A percentile compares a stretch with the other conserved stretches of the same genome.
These are phyloP conservation scores for Porites australiensis DNA, from an alignment of 64 coral and sea anemone genomes.

Conservation along the genomic window DNA sequence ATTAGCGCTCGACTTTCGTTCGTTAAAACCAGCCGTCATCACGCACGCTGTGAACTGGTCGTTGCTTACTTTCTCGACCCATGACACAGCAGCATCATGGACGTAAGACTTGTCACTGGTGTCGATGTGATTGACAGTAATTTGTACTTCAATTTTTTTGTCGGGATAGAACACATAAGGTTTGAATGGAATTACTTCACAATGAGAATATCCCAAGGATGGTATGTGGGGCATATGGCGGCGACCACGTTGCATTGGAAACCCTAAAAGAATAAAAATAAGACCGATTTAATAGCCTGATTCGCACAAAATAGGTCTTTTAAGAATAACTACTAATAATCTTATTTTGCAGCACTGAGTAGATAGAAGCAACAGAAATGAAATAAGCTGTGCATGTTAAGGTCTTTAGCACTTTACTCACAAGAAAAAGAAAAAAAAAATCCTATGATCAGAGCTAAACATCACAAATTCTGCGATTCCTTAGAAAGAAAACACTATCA, in stretches of 20 bases:
- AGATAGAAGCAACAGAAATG: too few relatives aligned
- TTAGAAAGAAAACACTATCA: too few relatives aligned
- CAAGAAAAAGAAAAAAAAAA: too few relatives aligned
- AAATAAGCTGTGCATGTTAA: too few relatives aligned
- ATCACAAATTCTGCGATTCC: too few relatives aligned
- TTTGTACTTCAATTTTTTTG: slow-evolving; percentile 64
- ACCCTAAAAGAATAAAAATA: slow-evolving; percentile 4
- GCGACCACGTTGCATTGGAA: slow-evolving; percentile 47
- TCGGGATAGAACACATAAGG: slow-evolving; percentile 68
- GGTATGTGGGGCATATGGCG: not conserved
- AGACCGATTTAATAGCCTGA: not conserved
- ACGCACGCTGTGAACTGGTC: slow-evolving; percentile 67
- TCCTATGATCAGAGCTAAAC: too few relatives aligned
- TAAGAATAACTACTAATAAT: too few relatives aligned
- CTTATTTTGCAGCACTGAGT: too few relatives aligned
- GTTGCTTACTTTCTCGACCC: slow-evolving; percentile 66
- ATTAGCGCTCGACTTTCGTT: not conserved
- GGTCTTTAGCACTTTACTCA: too few relatives aligned
- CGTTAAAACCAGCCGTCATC: slow-evolving; percentile 46
- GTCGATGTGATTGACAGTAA: slow-evolving; percentile 62
- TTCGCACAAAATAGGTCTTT: not conserved
- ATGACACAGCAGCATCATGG: slow-evolving; percentile 62
- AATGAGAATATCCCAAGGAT: not conserved
- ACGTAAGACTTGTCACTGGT: slow-evolving; percentile 29
- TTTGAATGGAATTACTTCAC: slow-evolving; percentile 40